These are phyloP conservation scores for Dione juno DNA, from an alignment of 2,888 invertebrate species.

Conservation along the genomic window DNA sequence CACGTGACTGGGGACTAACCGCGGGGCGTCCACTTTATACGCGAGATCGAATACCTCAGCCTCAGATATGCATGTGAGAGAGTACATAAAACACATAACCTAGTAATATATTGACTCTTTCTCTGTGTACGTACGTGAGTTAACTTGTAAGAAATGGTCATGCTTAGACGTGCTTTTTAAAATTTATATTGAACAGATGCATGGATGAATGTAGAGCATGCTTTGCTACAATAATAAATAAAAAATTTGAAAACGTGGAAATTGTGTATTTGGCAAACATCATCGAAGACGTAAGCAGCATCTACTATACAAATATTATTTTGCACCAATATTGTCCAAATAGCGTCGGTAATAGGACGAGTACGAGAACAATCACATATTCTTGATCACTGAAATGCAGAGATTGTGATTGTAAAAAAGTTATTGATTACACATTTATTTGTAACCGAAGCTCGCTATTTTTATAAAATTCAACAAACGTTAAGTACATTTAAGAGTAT, in stretches of 20 bases:
- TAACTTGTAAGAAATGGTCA: not conserved
- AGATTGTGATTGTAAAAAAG: too few relatives aligned
- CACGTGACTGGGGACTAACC: constrained; percentile 21
- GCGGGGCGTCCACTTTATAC: constrained; percentile 15
- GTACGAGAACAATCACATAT: too few relatives aligned
- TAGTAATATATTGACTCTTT: not conserved
- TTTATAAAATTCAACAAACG: too few relatives aligned
- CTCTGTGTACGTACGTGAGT: not conserved
- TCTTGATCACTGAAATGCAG: too few relatives aligned
- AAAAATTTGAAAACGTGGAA: not conserved
- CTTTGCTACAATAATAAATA: not conserved
- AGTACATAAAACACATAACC: constrained; percentile 4
- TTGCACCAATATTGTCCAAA: too few relatives aligned
- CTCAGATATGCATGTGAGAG: constrained; percentile 21
- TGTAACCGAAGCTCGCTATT: not conserved
- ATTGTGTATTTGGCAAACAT: not conserved
- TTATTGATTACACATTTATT: not conserved
- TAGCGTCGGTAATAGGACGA: too few relatives aligned
- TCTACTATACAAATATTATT: too few relatives aligned
- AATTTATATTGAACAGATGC: not conserved
- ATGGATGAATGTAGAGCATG: not conserved
- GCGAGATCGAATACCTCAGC: constrained; percentile 14
- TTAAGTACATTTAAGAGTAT: too few relatives aligned
- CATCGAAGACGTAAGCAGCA: too few relatives aligned
- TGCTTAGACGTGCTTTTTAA: too few relatives aligned